Evolutionary conservation across 2,113 vertebrate genomes (phyloP).

Genomic region (Nestor notabilis): DNA sequence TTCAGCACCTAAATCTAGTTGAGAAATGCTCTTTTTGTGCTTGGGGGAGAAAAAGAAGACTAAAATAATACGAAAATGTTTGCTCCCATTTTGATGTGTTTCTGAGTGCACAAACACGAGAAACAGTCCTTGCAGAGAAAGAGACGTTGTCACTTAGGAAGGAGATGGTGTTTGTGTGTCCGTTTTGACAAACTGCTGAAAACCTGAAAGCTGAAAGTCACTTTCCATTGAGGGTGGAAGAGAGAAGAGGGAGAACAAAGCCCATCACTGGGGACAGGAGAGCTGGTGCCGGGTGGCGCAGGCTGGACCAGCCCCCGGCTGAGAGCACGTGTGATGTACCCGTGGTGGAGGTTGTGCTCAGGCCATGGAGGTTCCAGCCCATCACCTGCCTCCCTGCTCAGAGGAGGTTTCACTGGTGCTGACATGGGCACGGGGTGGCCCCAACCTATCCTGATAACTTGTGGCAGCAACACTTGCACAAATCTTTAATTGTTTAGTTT

Average conservation of each 20-base stretch:
- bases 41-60: background rate
- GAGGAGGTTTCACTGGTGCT: slow-evolving; percentile 54
- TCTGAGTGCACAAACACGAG: background rate
- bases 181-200: background rate
- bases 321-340: no score
- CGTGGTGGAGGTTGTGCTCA: background rate
- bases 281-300: rapidly evolving
- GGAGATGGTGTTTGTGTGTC: background rate
- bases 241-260: background rate
- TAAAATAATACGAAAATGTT: background rate
- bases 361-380: background rate
- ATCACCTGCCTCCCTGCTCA: slow-evolving; percentile 56
- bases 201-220: background rate
- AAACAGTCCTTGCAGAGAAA: background rate
- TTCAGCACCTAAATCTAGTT: background rate
- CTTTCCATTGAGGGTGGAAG: background rate
- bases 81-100: background rate
- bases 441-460: slow-evolving; percentile 71
- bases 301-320: background rate
- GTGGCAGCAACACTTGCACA: slow-evolving; percentile 80
- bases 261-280: rapidly evolving
- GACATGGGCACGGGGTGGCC: slow-evolving; percentile 51
- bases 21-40: background rate
- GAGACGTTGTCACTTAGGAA: background rate
- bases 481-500: slow-evolving; percentile 87